Evolutionary conservation across 1,140 invertebrate species (phyloP).

Genomic region (Caenorhabditis elegans): WBcel235 BX284603.4:10126501-10127000

Average conservation of each 20-base stretch:
- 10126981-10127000: no score
- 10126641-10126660: background rate
- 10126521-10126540: background rate
- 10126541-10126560: constrained; percentile 6
- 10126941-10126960: no score
- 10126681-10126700: background rate
- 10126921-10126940: no score
- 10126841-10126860: no score
- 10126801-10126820: no score
- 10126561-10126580: constrained; percentile 28
- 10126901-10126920: no score
- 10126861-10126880: no score
- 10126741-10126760: background rate
- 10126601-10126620: constrained; percentile 28
- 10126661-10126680: background rate
- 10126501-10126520: background rate
- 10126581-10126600: background rate
- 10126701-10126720: constrained; percentile 27
- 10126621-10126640: constrained; percentile 29
- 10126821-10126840: no score
- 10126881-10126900: no score
- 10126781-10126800: no score
- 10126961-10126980: no score
- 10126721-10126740: background rate
- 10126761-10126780: constrained; percentile 16